Evolutionary conservation across 2,113 vertebrate genomes (phyloP), one percentile per base, ranked within the genome.

Genomic region (Apeltes quadracus): DNA sequence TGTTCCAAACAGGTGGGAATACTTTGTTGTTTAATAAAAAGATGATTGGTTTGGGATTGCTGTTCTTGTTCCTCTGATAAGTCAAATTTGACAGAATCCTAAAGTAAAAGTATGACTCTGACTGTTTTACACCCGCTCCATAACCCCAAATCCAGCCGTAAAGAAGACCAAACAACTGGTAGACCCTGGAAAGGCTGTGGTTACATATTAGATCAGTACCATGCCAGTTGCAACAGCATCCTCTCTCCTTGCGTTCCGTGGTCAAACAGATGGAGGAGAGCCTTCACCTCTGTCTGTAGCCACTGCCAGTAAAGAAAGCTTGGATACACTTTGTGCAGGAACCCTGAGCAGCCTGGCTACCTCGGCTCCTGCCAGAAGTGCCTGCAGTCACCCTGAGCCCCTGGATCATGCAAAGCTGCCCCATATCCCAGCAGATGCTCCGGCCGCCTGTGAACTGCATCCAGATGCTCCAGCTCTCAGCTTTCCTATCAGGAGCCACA

Each of bases 371-470:
- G 82, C 78, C 82, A 83, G 53, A 67, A 79, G 53, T 13, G 84
- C 81, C 83, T 63, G 50, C 65, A 74, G 80, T 65, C 83, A 63
- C 62, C 67, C 58, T 84, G 77, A 87, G 82, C 77, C 69, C 58
- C 58, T 18, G 62, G 74, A 82, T 87, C 75, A 79, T 56, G 67
- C 34, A 79, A 74, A 75, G 74, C 76, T 64, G 64, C 58, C 74
- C 65, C n/a, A 71, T 59, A 88, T 84, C 83, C 83, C 82, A 57
- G 76, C 87, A 86, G 80, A 89, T 89, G 84, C 79, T 89, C 79
- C 32, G 69, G 54, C 69, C 44, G 70, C 64, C 73, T 74, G 69
- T 86, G 68, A 84, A 85, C 69, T 76, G 61, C n/a, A 69, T 88
- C 87, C 87, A 88, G 84, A 75, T 78, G 72, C 58, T 66, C 36